These are phyloP conservation scores for Antennarius striatus DNA, from an alignment of 2,113 vertebrate genomes.

Conservation along the genomic window DNA sequence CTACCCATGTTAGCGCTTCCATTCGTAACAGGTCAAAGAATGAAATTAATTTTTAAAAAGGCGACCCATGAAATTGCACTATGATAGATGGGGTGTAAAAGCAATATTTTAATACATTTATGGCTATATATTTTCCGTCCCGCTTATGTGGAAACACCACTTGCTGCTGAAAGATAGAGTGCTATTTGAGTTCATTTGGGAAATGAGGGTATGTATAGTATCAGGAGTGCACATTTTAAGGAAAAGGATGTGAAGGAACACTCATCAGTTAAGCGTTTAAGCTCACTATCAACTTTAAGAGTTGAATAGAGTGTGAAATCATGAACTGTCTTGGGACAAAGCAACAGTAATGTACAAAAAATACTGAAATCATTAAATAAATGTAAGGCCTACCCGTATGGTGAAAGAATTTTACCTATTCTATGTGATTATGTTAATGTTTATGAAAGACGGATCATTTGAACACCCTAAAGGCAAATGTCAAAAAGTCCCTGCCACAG, in stretches of 20 bases:
- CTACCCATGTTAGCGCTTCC: constrained; percentile 83
- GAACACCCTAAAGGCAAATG: no score
- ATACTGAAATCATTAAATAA: no score
- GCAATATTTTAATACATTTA: constrained; percentile 93
- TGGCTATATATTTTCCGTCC: constrained; percentile 44
- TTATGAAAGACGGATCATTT: no score
- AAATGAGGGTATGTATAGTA: neutral
- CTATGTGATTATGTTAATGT: no score
- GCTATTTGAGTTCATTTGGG: constrained; percentile 35
- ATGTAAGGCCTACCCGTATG: no score
- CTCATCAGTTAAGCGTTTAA: neutral
- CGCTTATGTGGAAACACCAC: constrained; percentile 27
- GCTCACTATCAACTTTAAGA: neutral
- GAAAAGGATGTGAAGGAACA: neutral
- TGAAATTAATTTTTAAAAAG: constrained; percentile 93
- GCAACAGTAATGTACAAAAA: no score
- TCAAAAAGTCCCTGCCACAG: no score
- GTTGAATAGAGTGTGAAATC: neutral
- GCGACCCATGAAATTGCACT: constrained; percentile 88
- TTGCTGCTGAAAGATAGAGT: constrained; percentile 26
- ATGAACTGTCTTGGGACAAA: no score
- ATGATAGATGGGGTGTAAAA: constrained; percentile 91
- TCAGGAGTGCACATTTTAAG: constrained; percentile 13
- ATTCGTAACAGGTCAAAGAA: constrained; percentile 89
- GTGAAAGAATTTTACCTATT: no score